Base-by-base conservation (phyloP, 2,113 vertebrate species). In the Plectropomus leopardus region DNA sequence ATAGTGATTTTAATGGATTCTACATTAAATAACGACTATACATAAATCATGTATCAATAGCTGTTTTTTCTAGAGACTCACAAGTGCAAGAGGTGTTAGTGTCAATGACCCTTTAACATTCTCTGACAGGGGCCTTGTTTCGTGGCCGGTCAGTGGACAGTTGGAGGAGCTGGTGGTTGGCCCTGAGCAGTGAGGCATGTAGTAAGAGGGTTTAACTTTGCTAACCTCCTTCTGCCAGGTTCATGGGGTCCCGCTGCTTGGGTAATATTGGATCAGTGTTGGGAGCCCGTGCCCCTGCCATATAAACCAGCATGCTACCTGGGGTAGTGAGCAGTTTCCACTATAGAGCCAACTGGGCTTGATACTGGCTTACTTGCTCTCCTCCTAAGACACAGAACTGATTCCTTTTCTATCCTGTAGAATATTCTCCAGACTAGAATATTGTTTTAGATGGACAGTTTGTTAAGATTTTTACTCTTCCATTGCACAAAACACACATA, bases 201-300 rank as follows among this genome's bases (percentile, higher is more conserved):
- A 53, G 92, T 98, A 97, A 99, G 95, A 98, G 97, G 97, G 95
- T 98, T 99, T 99, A 99, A 98, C 97, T 98, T 97, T 95, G 95
- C 96, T 98, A 97, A 98, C 97, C 97, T 98, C 93, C 96, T 97
- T 96, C 96, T 99, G 97, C 97, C 97, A 98, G 97, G 95, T 95
- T 96, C 96, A 92, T 82, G 88, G 89, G 70, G 90, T 84, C 97
- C 98, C 95, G 97, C 98, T 97, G 98, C 93, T 97, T 92, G 94
- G 96, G 96, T 97, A 83, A 97, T 97, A 97, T 99, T 99, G 97
- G 96, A 96, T 96, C 96, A 96, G 95, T 96, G 96, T 96, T 95
- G 93, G 95, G 95, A 95, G 76, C 94, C 96, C 87, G 26, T 72
- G 80, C 90, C 93, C 94, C 96, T 95, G 92, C 86, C 85, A 88